These are phyloP conservation scores for Sminthopsis crassicaudata DNA, from an alignment of 2,113 vertebrate genomes.

Conservation along the genomic window DNA sequence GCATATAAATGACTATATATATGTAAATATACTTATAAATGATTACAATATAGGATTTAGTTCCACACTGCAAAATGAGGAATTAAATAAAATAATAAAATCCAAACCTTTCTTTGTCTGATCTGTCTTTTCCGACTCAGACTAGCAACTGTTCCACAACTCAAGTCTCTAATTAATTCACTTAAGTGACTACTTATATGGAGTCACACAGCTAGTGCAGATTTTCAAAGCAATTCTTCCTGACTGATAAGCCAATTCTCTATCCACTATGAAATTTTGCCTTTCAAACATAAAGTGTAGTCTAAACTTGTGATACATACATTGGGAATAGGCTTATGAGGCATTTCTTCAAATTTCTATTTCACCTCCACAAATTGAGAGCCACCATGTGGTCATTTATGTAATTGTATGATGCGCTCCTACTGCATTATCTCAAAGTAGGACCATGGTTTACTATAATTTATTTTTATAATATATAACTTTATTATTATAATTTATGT, in stretches of 20 bases:
- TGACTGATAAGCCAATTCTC: not conserved
- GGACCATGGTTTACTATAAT: not conserved
- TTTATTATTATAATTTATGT: not conserved
- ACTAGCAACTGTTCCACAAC: not conserved
- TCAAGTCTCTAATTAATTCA: not conserved
- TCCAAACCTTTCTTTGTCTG: not conserved
- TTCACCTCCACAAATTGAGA: not conserved
- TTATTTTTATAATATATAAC: not conserved
- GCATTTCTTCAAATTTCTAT: constrained; percentile 2
- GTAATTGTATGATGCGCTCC: not conserved
- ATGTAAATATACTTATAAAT: not conserved
- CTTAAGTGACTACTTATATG: not conserved
- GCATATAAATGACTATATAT: not conserved
- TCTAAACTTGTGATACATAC: not conserved
- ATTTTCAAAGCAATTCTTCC: not conserved
- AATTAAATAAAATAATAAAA: not conserved
- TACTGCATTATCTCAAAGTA: not conserved
- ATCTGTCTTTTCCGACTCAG: not conserved
- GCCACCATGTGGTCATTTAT: not conserved
- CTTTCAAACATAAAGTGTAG: not conserved
- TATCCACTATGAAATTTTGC: not conserved
- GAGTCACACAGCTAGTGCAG: not conserved
- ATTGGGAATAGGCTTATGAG: not conserved
- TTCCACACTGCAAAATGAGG: not conserved
- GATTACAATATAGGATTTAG: not conserved